Conservation (phyloP, 92 coral and sea anemone genomes). For the Epizoanthus stellaris region DNA sequence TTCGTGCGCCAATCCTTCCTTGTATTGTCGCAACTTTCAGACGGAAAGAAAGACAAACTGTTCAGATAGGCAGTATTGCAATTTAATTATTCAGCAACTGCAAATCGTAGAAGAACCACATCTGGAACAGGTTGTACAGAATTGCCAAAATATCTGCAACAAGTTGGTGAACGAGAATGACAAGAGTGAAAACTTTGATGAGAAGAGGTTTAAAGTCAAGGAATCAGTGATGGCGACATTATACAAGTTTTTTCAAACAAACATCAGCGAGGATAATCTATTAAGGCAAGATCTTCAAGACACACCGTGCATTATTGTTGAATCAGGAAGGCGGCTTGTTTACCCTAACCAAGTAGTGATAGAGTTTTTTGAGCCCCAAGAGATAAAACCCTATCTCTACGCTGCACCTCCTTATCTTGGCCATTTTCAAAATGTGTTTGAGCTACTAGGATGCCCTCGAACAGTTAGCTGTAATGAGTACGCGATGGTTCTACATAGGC, state of each 20-base stretch:
- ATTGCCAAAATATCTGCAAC: constrained; percentile 63
- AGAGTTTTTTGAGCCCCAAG: constrained; percentile 48
- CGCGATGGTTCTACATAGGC: constrained; percentile 65
- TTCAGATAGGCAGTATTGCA: neutral
- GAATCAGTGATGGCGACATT: constrained; percentile 62
- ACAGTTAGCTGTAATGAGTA: constrained; percentile 59
- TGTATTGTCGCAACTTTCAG: too few relatives aligned
- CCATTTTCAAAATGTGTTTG: constrained; percentile 49
- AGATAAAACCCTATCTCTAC: constrained; percentile 74
- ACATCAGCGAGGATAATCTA: neutral
- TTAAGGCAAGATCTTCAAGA: constrained; percentile 14
- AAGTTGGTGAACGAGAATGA: constrained; percentile 36
- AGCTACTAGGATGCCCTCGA: constrained; percentile 62
- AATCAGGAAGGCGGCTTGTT: constrained; percentile 61
- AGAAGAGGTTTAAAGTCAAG: neutral
- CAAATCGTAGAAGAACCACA: constrained; percentile 53
- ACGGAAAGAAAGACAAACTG: constrained; percentile 2
- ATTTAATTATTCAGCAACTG: constrained; percentile 16
- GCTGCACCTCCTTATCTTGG: constrained; percentile 57
- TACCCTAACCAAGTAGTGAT: constrained; percentile 63
- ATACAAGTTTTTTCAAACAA: constrained; percentile 62
- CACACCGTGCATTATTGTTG: constrained; percentile 66
- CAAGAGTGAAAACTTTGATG: neutral
- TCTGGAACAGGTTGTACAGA: constrained; percentile 62
- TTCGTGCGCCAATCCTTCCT: constrained; percentile 54